Conservation (phyloP, 2,113 vertebrate genomes). For the Rhea pennata region DNA sequence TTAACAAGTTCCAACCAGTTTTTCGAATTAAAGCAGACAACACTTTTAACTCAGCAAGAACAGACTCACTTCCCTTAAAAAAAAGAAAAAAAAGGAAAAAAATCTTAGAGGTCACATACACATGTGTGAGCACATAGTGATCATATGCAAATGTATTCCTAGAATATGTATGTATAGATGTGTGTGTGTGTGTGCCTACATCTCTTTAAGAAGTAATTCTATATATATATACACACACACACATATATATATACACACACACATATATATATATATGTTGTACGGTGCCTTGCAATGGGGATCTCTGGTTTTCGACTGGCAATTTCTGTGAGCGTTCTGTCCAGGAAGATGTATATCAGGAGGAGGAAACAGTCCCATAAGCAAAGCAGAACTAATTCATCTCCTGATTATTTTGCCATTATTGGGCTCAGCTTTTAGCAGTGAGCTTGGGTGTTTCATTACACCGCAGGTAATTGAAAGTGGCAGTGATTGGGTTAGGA, state of each 20-base stretch:
- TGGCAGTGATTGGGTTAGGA: not conserved
- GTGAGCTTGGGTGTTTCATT: not conserved
- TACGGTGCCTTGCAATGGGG: fast-evolving
- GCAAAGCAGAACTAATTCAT: not conserved
- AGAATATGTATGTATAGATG: not conserved
- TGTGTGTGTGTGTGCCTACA: not conserved
- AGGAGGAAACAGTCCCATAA: not conserved
- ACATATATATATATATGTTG: no score
- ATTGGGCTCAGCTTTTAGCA: not conserved
- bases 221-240: no score
- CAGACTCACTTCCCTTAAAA: not conserved
- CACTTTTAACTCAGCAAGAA: slow-evolving; percentile 34
- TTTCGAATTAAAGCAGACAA: slow-evolving; percentile 64
- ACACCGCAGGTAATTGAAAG: not conserved
- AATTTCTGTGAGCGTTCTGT: fast-evolving
- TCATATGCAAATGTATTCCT: not conserved
- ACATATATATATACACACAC: no score
- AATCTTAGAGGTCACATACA: not conserved
- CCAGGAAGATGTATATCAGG: not conserved
- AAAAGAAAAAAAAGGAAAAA: not conserved
- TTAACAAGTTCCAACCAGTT: slow-evolving; percentile 59
- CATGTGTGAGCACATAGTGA: not conserved
- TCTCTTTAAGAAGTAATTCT: not conserved
- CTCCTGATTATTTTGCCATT: not conserved
- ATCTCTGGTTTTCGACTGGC: not conserved